Conservation (phyloP, 2,888 invertebrate genomes). For the Villa cingulata region DNA sequence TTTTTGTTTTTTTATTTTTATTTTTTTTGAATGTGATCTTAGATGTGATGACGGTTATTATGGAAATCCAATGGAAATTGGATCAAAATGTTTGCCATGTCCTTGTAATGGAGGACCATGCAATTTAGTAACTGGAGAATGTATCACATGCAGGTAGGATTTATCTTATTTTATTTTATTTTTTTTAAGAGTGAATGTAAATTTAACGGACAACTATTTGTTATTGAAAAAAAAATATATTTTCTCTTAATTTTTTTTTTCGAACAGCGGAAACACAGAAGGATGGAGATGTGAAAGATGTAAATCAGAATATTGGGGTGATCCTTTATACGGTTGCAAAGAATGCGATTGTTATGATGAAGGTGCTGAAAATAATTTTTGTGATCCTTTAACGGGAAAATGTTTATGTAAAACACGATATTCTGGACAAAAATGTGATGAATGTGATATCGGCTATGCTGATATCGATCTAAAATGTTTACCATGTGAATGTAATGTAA, state of each 20-base stretch:
- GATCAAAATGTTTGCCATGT: constrained; percentile 64
- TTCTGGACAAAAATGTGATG: constrained; percentile 55
- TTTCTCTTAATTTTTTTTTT: constrained; percentile 6
- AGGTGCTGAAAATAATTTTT: constrained; percentile 58
- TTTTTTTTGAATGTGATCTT: constrained; percentile 12
- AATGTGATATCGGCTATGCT: constrained; percentile 52
- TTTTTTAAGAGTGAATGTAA: no score
- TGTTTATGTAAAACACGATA: constrained; percentile 62
- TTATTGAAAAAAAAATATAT: no score
- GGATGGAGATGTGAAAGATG: constrained; percentile 58
- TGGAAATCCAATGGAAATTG: constrained; percentile 61
- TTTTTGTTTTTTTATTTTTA: not conserved
- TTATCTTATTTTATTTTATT: no score
- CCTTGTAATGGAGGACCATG: constrained; percentile 78
- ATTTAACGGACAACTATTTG: no score
- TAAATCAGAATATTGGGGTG: constrained; percentile 50
- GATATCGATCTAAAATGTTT: constrained; percentile 68
- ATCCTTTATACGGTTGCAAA: constrained; percentile 50
- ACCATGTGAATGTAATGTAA: constrained; percentile 60
- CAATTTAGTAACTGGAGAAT: constrained; percentile 69
- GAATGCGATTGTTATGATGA: constrained; percentile 62
- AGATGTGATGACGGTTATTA: constrained; percentile 75
- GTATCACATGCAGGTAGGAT: constrained; percentile 56
- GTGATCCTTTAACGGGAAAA: constrained; percentile 58
- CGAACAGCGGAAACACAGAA: constrained; percentile 44